These are phyloP conservation scores for Platysternon megacephalum DNA, from an alignment of 2,113 vertebrate species.

Conservation along the genomic window DNA sequence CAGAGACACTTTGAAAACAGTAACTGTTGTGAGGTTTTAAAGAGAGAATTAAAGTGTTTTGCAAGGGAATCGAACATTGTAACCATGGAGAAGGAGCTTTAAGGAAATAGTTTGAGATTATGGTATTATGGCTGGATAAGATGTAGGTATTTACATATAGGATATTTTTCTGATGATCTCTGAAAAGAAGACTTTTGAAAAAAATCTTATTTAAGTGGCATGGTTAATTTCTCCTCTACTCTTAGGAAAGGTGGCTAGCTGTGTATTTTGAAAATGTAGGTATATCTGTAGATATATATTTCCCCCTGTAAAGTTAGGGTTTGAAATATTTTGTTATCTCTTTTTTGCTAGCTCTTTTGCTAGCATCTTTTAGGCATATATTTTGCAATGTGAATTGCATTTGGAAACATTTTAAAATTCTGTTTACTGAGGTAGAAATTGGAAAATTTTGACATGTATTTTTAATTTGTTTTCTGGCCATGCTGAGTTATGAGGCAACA, in stretches of 20 bases:
- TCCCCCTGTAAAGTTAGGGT: neutral
- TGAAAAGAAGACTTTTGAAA: neutral
- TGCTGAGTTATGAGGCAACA: neutral
- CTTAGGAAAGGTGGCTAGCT: neutral
- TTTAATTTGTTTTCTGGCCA: neutral
- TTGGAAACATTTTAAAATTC: neutral
- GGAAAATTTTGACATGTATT: neutral
- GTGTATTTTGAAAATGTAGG: neutral
- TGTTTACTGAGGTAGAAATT: neutral
- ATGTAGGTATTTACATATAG: neutral
- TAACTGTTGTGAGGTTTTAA: neutral
- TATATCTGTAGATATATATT: neutral
- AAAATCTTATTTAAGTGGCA: neutral
- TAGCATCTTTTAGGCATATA: neutral
- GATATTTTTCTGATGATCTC: neutral
- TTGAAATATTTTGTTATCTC: neutral
- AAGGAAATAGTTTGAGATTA: neutral
- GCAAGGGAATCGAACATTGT: neutral
- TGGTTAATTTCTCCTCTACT: neutral
- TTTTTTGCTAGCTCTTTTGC: neutral
- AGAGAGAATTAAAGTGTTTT: neutral
- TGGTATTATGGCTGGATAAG: neutral
- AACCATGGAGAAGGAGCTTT: neutral
- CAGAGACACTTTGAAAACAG: neutral
- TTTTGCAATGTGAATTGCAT: neutral